A percentile compares a stretch with the other conserved stretches of the same genome.
Conservation (phyloP, 2,797 vertebrate species). For the Danio tinwini region DNA sequence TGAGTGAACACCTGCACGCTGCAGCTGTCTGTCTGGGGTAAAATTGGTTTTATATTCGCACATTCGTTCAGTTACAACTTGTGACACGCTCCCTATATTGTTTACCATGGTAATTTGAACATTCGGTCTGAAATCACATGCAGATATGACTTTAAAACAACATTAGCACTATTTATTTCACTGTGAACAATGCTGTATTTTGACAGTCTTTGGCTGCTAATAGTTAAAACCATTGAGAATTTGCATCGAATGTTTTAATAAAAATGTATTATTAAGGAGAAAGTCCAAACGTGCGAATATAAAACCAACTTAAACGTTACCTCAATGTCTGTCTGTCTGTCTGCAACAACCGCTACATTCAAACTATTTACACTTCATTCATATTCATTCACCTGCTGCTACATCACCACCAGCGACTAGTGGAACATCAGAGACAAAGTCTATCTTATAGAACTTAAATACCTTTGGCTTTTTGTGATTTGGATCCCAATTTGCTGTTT, state of each 20-base stretch:
- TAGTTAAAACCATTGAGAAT: too few species aligned
- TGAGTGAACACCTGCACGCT: slow-evolving; percentile 46
- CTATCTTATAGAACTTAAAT: slow-evolving; percentile 4
- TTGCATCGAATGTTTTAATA: too few species aligned
- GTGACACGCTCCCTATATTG: too few species aligned
- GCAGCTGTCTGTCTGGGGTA: slow-evolving; percentile 24
- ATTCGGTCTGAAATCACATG: too few species aligned
- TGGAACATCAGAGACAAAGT: background rate
- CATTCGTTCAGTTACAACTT: too few species aligned
- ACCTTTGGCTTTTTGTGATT: slow-evolving; percentile 67
- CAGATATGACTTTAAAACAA: too few species aligned
- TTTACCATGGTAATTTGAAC: too few species aligned
- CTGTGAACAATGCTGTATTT: too few species aligned
- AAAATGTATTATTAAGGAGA: too few species aligned
- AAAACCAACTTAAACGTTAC: too few species aligned
- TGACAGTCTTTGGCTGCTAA: background rate
- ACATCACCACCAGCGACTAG: background rate
- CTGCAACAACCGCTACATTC: background rate
- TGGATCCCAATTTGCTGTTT: slow-evolving; percentile 56
- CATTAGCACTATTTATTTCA: too few species aligned
- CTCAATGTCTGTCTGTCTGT: background rate
- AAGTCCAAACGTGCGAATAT: too few species aligned
- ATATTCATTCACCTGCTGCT: background rate
- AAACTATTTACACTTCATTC: background rate
- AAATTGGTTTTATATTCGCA: background rate